Conservation (phyloP, 2,797 vertebrate species). For the Falco cherrug region DNA sequence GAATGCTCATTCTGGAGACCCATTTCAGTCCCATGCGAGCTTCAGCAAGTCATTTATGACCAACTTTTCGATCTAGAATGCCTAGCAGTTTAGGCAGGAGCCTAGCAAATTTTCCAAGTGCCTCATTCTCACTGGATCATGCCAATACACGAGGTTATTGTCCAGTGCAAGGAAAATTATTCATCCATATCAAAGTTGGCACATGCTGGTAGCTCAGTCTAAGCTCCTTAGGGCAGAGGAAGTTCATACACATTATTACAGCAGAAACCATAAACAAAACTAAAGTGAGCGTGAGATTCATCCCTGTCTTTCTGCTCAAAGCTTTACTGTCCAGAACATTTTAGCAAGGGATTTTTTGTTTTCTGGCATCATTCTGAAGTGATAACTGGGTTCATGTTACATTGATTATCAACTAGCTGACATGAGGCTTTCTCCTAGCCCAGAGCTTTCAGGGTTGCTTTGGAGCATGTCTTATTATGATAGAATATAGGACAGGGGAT, state of each 20-base stretch:
- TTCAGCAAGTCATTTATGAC: not conserved
- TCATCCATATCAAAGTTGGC: not conserved
- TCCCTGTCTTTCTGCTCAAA: not conserved
- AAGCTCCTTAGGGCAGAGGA: not conserved
- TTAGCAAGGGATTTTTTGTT: not conserved
- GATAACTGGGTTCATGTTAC: not conserved
- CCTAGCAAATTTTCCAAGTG: not conserved
- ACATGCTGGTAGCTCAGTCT: not conserved
- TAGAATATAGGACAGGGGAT: not conserved
- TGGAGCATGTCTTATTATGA: not conserved
- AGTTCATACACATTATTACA: not conserved
- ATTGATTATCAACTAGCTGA: not conserved
- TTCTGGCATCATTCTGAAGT: not conserved
- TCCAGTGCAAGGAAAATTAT: not conserved
- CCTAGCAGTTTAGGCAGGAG: not conserved
- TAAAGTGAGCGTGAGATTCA: not conserved
- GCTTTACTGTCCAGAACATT: not conserved
- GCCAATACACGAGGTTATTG: not conserved
- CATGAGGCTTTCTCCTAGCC: not conserved
- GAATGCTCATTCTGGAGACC: not conserved
- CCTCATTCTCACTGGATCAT: not conserved
- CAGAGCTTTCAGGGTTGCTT: not conserved
- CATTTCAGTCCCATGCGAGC: not conserved
- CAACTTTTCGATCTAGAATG: not conserved
- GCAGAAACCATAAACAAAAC: not conserved